Evolutionary conservation across 2,113 vertebrate genomes (phyloP).

Genomic region (Heterocephalus glaber): DNA sequence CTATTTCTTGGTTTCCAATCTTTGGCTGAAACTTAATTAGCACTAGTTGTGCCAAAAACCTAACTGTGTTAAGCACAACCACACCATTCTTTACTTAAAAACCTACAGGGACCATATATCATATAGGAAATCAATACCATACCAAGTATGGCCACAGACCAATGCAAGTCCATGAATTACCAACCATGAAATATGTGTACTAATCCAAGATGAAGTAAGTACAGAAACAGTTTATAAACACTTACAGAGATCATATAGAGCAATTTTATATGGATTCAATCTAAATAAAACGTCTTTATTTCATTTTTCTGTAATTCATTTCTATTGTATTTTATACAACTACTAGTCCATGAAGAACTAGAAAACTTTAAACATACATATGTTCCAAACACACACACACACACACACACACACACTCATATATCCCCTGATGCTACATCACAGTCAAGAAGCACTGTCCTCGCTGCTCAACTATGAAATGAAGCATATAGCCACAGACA

Average conservation of each 20-base stretch:
- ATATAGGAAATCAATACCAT: not conserved
- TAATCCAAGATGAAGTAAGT: not conserved
- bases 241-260: not conserved
- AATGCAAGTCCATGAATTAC: not conserved
- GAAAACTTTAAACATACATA: not conserved
- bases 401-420: too few relatives aligned
- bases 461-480: slow-evolving; percentile 7
- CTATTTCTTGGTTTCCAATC: not conserved
- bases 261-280: not conserved
- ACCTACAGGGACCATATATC: not conserved
- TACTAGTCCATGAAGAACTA: not conserved
- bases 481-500: not conserved
- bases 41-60: not conserved
- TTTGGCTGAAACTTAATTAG: not conserved
- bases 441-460: not conserved
- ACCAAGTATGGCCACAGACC: not conserved
- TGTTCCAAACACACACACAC: not conserved
- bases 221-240: slow-evolving; percentile 24
- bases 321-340: slow-evolving; percentile 4
- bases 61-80: not conserved
- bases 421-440: not conserved
- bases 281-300: slow-evolving; percentile 34
- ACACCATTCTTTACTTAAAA: not conserved
- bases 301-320: not conserved
- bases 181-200: not conserved